Conservation (phyloP, 2,797 vertebrate species). For the Bradypodion ventrale region DNA sequence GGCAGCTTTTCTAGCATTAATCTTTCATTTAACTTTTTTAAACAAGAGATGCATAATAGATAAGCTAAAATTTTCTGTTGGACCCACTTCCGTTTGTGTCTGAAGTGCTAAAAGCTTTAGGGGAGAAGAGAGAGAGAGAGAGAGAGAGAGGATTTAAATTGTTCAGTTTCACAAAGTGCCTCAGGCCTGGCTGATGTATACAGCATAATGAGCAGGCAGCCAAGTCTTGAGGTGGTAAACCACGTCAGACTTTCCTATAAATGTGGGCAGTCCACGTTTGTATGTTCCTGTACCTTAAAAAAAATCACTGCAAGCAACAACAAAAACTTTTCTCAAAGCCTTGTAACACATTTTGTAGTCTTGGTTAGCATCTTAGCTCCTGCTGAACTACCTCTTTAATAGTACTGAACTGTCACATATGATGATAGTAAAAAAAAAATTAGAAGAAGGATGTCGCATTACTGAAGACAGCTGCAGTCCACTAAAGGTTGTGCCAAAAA, state of each 20-base stretch:
- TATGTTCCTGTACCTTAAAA: background rate
- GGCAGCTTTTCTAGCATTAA: constrained; percentile 1
- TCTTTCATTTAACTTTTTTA: constrained; percentile 10
- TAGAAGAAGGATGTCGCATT: too few relatives aligned
- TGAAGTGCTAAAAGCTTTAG: constrained; percentile 6
- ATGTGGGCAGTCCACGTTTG: background rate
- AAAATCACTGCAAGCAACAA: background rate
- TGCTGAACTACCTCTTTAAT: background rate
- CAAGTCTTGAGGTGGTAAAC: background rate
- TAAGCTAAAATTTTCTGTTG: constrained; percentile 10
- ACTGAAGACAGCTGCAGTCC: too few relatives aligned
- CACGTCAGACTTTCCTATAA: background rate
- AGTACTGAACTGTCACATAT: background rate
- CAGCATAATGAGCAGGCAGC: background rate
- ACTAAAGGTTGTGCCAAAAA: too few relatives aligned
- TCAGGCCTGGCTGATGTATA: background rate
- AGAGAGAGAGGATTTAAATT: background rate
- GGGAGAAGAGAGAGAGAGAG: background rate
- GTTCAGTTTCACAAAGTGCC: background rate
- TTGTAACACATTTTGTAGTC: background rate
- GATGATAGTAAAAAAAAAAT: background rate
- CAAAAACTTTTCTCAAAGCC: background rate
- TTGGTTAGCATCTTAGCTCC: background rate
- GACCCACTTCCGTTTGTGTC: background rate
- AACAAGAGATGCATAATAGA: constrained; percentile 10